phyloP scores from a whole-genome alignment of 2,113 vertebrate genomes.

The Himantopus leucocephalus region DNA sequence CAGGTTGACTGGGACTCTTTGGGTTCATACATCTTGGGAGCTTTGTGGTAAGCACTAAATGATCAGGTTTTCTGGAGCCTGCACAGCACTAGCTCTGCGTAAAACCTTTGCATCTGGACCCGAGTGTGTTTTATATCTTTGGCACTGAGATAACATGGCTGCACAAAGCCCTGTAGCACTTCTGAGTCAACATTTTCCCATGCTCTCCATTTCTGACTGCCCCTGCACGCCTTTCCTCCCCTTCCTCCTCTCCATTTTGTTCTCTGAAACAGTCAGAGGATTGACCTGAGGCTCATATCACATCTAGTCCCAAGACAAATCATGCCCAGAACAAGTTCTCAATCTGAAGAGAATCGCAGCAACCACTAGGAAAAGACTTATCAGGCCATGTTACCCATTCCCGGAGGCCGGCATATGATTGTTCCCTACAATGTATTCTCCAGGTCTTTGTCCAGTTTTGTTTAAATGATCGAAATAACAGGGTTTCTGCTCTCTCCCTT shows the following conservation, averaged over 20 bases:
- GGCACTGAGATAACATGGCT: neutral
- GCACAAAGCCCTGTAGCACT: neutral
- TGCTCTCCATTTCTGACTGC: neutral
- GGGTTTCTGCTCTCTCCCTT: neutral
- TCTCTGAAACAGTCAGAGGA: neutral
- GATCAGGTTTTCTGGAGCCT: neutral
- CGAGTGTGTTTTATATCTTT: neutral
- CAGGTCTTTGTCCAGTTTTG: conserved; percentile 57
- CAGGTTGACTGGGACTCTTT: neutral
- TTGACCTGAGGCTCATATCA: conserved; percentile 32
- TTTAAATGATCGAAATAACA: conserved; percentile 58
- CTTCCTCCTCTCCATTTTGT: neutral
- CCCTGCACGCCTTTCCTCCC: neutral
- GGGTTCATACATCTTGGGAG: neutral
- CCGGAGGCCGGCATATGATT: neutral
- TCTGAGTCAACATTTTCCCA: neutral
- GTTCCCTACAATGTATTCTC: conserved; percentile 10
- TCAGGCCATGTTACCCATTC: conserved; percentile 16
- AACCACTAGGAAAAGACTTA: conserved; percentile 37
- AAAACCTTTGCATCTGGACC: neutral
- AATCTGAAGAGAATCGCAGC: neutral
- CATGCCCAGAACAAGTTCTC: conserved; percentile 30
- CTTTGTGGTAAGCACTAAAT: neutral
- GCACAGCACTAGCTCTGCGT: neutral
- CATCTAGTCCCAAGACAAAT: conserved; percentile 47